Evolutionary conservation across 2,797 vertebrate genomes (phyloP).

Genomic region (Phalloptychus januarius): DNA sequence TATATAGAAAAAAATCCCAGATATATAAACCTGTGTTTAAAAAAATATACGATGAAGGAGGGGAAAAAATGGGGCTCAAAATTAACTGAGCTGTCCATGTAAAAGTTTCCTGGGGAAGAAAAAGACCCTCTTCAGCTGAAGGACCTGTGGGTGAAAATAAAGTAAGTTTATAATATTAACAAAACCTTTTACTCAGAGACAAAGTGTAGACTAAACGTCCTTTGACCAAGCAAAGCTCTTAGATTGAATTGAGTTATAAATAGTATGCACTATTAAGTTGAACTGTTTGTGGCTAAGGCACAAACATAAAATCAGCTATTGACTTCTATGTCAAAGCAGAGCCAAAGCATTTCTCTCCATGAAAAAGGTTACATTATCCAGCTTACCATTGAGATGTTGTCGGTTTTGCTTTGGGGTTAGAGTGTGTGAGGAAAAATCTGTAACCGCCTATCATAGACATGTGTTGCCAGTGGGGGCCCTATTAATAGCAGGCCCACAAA

Average conservation of each 20-base stretch:
- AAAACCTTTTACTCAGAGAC: constrained; percentile 34
- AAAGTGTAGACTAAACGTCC: constrained; percentile 44
- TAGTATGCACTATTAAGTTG: constrained; percentile 72
- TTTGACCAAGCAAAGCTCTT: constrained; percentile 66
- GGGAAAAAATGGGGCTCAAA: constrained; percentile 30
- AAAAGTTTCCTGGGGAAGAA: constrained; percentile 56
- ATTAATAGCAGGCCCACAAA: constrained; percentile 87
- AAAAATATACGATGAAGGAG: background rate
- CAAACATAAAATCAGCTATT: constrained; percentile 28
- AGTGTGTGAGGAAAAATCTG: constrained; percentile 73
- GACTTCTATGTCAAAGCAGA: constrained; percentile 19
- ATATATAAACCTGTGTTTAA: constrained; percentile 37
- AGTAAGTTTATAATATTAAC: background rate
- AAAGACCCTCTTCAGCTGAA: constrained; percentile 30
- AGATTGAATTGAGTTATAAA: constrained; percentile 76
- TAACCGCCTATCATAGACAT: constrained; percentile 84
- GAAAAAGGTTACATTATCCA: constrained; percentile 37
- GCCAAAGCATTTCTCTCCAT: constrained; percentile 12
- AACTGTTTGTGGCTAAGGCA: constrained; percentile 61
- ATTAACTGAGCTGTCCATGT: constrained; percentile 45
- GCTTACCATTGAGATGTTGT: constrained; percentile 80
- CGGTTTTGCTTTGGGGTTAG: constrained; percentile 69
- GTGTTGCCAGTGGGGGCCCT: constrained; percentile 81
- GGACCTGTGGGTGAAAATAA: constrained; percentile 1
- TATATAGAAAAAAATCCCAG: constrained; percentile 29